Base-by-base conservation (phyloP, 2,888 invertebrate species). In the Drosophila multiciliata region DNA sequence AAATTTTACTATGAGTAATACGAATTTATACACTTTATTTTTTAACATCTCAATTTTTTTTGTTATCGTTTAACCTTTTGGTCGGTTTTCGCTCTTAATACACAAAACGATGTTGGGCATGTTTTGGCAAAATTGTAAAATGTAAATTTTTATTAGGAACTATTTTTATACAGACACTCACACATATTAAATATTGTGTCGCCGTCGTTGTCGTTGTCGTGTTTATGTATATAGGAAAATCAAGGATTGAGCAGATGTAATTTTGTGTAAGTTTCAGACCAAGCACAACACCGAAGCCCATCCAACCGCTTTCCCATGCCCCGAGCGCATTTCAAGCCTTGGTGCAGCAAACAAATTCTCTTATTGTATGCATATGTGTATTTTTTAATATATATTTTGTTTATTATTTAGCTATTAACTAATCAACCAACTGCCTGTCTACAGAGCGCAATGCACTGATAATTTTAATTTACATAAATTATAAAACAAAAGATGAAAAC, bases 361-460 rank as follows among this genome's bases (percentile, higher is more conserved):
- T 66, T 88, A 86, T 76, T 82, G 73, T 64, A 40, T 29, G 60
- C 38, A 26, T 40, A 52, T 52, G 45, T 63, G 36, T 64, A 67
- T 61, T 54, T 40, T 53, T 63, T 32, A 35, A 45, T 57, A 62
- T 62, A 6, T 50, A 4, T 58, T 23, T 60, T 67, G 55, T 67
- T 65, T 68, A 59, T 71, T 75, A 58, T 71, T 65, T 72, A 83
- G 65, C 80, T 75, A 48, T 74, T 79, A 71, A 75, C 66, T 71
- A 57, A 75, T 78, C 59, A 89, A 83, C 83, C 62, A 89, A 83
- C 83, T 82, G 90, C 90, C 90, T 90, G 89, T 89, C 84, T 75
- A 72, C 79, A 78, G 81, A 88, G 88, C 90, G 90, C 86, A 89
- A 79, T 89, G 89, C 90, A 89, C 90, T 90, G 90, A 90, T 89